Percentiles rank a stretch among this genome's conserved stretches.
Evolutionary conservation across 2,113 vertebrate genomes (phyloP).

Genomic region (Chunga burmeisteri): DNA sequence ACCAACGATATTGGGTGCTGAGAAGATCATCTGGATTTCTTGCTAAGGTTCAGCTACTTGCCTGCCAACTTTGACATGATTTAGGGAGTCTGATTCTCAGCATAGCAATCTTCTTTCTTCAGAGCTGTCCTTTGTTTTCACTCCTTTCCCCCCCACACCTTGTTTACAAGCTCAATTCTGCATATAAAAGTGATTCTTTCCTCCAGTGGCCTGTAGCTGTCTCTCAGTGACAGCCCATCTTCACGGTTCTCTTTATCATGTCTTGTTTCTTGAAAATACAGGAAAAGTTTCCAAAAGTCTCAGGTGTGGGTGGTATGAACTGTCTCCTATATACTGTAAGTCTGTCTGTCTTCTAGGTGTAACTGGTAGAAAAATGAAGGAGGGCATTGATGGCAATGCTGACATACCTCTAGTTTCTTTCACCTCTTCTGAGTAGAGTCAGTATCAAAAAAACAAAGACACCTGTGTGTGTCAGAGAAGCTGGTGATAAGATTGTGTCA

Average conservation of each 20-base stretch:
- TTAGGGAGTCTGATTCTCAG: not conserved
- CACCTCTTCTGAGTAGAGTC: not conserved
- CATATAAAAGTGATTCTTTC: not conserved
- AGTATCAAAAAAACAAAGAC: not conserved
- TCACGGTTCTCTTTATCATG: not conserved
- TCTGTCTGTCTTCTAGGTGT: not conserved
- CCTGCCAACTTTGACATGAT: not conserved
- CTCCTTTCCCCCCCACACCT: rapidly evolving
- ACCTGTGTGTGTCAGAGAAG: not conserved
- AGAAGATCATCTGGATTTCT: not conserved
- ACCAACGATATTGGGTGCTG: not conserved
- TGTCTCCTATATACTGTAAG: not conserved
- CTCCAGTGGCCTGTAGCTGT: not conserved
- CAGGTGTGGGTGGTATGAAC: not conserved
- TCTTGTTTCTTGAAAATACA: not conserved
- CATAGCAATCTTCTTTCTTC: not conserved
- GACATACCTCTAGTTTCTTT: not conserved
- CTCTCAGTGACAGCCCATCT: not conserved
- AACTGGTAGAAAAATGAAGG: not conserved
- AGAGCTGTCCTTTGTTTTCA: not conserved
- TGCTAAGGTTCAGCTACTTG: not conserved
- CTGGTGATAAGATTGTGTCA: not conserved
- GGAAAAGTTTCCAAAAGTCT: not conserved
- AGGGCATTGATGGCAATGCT: not conserved
- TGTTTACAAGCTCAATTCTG: constrained; percentile 25